A percentile compares a stretch with the other conserved stretches of the same genome.
Evolutionary conservation across 2,113 vertebrate genomes (phyloP).

Genomic region (Entosphenus tridentatus): DNA sequence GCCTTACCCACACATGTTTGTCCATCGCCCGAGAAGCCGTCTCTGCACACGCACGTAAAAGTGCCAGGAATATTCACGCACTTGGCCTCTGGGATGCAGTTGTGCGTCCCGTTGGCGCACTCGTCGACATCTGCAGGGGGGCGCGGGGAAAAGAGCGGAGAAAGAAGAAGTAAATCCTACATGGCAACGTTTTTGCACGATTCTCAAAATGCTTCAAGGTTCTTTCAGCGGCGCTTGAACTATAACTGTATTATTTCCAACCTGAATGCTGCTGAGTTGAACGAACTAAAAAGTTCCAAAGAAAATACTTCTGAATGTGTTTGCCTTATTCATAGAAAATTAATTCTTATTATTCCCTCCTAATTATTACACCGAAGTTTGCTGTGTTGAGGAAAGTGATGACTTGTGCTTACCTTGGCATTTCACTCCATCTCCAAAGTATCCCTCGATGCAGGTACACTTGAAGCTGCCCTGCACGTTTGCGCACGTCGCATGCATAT

Average conservation of each 20-base stretch:
- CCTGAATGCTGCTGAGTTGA: no score
- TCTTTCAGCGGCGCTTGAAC: no score
- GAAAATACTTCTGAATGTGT: no score
- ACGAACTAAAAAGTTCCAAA: no score
- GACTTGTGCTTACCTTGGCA: constrained; percentile 41
- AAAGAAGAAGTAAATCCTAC: neutral
- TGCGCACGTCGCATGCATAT: constrained; percentile 56
- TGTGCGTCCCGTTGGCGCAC: constrained; percentile 43
- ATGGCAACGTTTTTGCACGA: neutral
- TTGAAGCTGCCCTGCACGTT: constrained; percentile 71
- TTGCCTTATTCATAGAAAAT: no score
- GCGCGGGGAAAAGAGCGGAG: neutral
- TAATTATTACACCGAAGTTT: no score
- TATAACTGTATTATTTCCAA: no score
- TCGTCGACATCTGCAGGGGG: constrained; percentile 46
- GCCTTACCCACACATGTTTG: constrained; percentile 52
- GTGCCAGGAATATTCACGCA: constrained; percentile 63
- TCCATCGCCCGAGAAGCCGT: constrained; percentile 54
- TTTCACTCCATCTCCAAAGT: constrained; percentile 55
- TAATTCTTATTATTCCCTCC: no score
- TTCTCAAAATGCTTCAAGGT: fast-evolving
- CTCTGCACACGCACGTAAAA: constrained; percentile 50
- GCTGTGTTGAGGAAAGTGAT: no score
- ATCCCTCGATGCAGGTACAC: constrained; percentile 63
- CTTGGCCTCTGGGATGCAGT: constrained; percentile 48